These are phyloP conservation scores for Chromobotia macracanthus DNA, from an alignment of 2,797 vertebrate genomes.

Conservation along the genomic window DNA sequence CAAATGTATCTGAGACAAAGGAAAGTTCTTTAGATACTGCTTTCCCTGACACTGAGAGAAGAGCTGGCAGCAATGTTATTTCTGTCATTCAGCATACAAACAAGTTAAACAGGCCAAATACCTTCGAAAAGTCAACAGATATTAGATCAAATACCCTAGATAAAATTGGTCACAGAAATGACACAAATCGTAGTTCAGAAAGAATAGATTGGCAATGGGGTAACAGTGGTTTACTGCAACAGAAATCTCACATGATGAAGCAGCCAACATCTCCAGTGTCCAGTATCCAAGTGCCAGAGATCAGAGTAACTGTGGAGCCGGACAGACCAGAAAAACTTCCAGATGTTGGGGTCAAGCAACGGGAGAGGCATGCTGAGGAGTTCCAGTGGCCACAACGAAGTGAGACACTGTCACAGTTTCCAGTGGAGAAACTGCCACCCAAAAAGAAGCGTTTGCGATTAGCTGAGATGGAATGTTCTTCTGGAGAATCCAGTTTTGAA, in stretches of 20 bases:
- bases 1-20: conserved; percentile 83
- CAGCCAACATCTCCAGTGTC: conserved; percentile 88
- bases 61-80: conserved; percentile 91
- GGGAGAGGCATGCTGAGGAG: conserved; percentile 90
- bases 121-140: conserved; percentile 82
- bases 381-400: conserved; percentile 99
- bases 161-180: conserved; percentile 60
- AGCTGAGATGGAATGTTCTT: conserved; percentile 96
- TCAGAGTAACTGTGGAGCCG: conserved; percentile 95
- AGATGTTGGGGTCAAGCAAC: conserved; percentile 86
- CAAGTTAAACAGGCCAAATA: conserved; percentile 86
- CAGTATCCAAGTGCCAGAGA: conserved; percentile 98
- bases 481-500: conserved; percentile 98
- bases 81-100: conserved; percentile 99
- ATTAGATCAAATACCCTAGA: conserved; percentile 68
- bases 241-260: conserved; percentile 82
- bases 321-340: conserved; percentile 91
- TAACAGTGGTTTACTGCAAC: conserved; percentile 71
- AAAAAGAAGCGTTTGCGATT: conserved; percentile 97
- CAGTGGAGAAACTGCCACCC: conserved; percentile 95
- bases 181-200: conserved; percentile 68
- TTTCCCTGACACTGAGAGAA: conserved; percentile 80
- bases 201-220: conserved; percentile 68
- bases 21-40: conserved; percentile 76
- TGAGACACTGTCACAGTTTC: conserved; percentile 97